phyloP scores from a whole-genome alignment of 2,113 vertebrate genomes.

The Cheilinus undulatus region DNA sequence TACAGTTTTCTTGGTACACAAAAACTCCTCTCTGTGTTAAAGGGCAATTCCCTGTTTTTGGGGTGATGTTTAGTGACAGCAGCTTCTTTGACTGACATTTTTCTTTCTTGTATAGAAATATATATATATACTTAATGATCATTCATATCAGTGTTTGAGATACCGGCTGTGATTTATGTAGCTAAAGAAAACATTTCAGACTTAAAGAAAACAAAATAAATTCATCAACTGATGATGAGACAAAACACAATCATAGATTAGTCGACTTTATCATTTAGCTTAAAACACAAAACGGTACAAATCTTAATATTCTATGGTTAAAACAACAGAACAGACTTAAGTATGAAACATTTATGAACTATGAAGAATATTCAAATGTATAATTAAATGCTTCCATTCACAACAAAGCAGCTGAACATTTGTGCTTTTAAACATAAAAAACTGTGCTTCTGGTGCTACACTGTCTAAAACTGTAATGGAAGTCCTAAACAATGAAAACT shows the following conservation, averaged over 20 bases:
- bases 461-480: conserved; percentile 25
- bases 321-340: conserved; percentile 39
- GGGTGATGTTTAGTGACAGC: too few relatives aligned
- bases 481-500: conserved; percentile 1
- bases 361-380: conserved; percentile 11
- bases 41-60: too few relatives aligned
- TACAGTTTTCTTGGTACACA: too few relatives aligned
- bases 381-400: conserved; percentile 26
- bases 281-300: conserved; percentile 59
- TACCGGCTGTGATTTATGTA: too few relatives aligned
- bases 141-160: too few relatives aligned
- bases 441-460: conserved; percentile 56
- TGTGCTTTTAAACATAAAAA: conserved; percentile 54
- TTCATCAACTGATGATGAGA: conserved; percentile 46
- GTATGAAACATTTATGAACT: conserved; percentile 41
- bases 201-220: conserved; percentile 1
- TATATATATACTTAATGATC: too few relatives aligned
- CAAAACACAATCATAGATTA: conserved; percentile 39
- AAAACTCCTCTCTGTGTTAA: too few relatives aligned
- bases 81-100: too few relatives aligned
- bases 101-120: too few relatives aligned
- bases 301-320: conserved; percentile 30
- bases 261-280: conserved; percentile 59
- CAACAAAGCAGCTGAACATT: conserved; percentile 36
- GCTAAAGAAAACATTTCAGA: background rate